These are phyloP conservation scores for Periophthalmus modestus DNA, from an alignment of 2,113 vertebrate genomes.

Conservation along the genomic window DNA sequence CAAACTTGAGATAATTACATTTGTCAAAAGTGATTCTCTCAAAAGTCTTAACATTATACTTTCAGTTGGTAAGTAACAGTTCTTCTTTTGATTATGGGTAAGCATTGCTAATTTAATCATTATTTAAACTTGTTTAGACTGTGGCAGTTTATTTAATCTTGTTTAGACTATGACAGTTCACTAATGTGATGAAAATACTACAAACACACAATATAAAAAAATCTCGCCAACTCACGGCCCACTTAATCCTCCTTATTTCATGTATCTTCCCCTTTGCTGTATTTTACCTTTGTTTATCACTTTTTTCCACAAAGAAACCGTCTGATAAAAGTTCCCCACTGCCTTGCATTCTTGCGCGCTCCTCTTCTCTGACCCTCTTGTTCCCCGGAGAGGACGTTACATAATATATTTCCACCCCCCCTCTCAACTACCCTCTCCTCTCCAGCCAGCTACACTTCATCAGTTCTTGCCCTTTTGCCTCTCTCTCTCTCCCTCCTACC, in stretches of 20 bases:
- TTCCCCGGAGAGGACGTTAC: slow-evolving; percentile 68
- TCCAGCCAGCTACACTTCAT: slow-evolving; percentile 52
- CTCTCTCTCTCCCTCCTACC: slow-evolving; percentile 16
- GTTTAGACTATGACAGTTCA: not conserved
- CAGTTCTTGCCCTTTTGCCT: slow-evolving; percentile 42
- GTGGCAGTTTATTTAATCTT: not conserved
- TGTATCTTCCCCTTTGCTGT: not conserved
- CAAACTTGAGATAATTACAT: too few species aligned
- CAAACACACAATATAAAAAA: too few species aligned
- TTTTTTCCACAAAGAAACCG: not conserved
- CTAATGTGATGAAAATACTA: not conserved
- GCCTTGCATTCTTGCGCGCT: slow-evolving; percentile 39
- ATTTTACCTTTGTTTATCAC: not conserved
- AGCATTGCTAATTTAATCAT: not conserved
- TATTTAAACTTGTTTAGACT: not conserved
- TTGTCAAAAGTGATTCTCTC: too few species aligned
- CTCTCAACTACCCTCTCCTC: slow-evolving; percentile 21
- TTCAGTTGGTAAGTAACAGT: too few species aligned
- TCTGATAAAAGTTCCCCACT: not conserved
- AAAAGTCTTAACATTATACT: too few species aligned
- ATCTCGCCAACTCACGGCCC: not conserved
- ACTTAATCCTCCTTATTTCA: not conserved
- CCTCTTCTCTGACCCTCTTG: slow-evolving; percentile 49
- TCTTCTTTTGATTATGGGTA: too few species aligned
- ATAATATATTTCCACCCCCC: slow-evolving; percentile 75